Conservation (phyloP, 2,113 vertebrate species). For the Monarcha castaneiventris region DNA sequence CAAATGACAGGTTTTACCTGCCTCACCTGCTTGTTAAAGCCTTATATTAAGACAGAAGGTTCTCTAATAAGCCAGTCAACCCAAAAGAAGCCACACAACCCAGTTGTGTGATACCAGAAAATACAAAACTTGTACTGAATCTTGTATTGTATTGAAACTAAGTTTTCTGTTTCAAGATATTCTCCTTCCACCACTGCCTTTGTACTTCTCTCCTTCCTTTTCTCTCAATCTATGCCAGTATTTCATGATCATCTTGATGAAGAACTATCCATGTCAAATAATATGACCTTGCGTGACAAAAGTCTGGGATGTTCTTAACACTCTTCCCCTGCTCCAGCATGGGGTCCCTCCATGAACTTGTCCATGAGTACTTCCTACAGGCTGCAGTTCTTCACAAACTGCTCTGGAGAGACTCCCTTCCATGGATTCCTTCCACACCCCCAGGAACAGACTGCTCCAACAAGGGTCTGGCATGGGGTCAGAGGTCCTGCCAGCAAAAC, state of each 20-base stretch:
- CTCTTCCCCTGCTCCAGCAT: neutral
- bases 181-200: neutral
- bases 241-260: neutral
- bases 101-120: neutral
- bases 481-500: neutral
- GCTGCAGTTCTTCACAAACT: neutral
- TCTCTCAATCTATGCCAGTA: neutral
- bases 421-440: neutral
- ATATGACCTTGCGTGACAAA: neutral
- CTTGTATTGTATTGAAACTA: neutral
- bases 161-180: neutral
- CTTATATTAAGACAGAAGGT: neutral
- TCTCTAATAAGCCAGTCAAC: neutral
- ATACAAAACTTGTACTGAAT: neutral
- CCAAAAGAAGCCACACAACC: no score
- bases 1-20: neutral
- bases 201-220: neutral
- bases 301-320: neutral
- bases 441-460: neutral
- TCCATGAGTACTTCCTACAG: neutral
- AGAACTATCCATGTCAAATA: neutral
- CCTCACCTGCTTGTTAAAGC: neutral
- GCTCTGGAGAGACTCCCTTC: neutral
- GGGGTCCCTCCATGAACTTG: neutral
- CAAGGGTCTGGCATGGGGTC: neutral